A percentile compares a stretch with the other conserved stretches of the same genome.
These are phyloP conservation scores for Portunus trituberculatus DNA, from an alignment of 1,140 invertebrate genomes.

Conservation along the genomic window DNA sequence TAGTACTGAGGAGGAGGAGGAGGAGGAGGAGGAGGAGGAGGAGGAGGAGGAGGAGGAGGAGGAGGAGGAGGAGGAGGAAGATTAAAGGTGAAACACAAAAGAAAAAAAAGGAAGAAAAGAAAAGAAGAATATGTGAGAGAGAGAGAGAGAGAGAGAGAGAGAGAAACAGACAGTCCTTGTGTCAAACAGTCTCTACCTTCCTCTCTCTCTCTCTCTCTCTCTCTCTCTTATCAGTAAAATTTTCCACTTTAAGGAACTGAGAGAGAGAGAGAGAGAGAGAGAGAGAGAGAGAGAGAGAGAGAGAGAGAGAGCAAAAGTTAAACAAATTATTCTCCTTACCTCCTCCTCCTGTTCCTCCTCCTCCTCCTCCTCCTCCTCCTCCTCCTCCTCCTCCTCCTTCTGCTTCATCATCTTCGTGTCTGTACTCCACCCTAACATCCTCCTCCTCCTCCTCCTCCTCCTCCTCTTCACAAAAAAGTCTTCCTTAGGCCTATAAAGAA, in stretches of 20 bases:
- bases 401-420: neutral
- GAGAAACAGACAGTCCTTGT: neutral
- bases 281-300: neutral
- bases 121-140: constrained; percentile 5
- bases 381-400: neutral
- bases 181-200: neutral
- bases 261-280: no score
- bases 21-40: neutral
- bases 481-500: no score
- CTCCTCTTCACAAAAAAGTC: no score
- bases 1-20: neutral
- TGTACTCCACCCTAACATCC: neutral
- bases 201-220: no score
- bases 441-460: neutral
- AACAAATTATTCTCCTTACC: no score
- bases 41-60: constrained; percentile 13
- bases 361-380: neutral
- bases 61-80: neutral
- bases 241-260: neutral
- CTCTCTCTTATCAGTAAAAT: constrained; percentile 24
- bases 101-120: neutral
- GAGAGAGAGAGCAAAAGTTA: neutral
- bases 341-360: no score
- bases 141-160: neutral
- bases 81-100: no score